phyloP scores from a whole-genome alignment of 2,113 vertebrate species.

The Elanoides forficatus region DNA sequence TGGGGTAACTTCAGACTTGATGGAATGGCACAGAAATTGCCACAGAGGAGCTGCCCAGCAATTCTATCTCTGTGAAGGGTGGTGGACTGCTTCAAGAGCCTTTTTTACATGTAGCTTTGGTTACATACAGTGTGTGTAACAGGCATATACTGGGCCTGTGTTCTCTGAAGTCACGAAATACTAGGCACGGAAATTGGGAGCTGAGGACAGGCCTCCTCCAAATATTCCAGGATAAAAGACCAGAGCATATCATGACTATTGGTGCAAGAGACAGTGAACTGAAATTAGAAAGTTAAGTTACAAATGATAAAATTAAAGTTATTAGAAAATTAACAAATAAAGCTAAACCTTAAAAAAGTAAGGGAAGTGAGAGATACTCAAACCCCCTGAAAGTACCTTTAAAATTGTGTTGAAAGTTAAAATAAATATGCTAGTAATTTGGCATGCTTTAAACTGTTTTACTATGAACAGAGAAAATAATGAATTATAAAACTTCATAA shows the following conservation, averaged over 20 bases:
- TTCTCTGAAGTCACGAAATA: background rate
- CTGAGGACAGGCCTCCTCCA: background rate
- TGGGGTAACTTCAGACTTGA: background rate
- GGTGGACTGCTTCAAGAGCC: background rate
- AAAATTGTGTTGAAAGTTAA: background rate
- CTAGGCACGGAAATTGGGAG: background rate
- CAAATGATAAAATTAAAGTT: background rate
- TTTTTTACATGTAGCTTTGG: background rate
- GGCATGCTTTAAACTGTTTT: background rate
- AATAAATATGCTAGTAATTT: background rate
- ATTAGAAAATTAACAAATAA: background rate
- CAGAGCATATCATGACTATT: background rate
- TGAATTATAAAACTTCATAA: background rate
- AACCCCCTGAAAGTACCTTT: background rate
- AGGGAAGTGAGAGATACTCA: background rate
- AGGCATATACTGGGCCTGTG: background rate
- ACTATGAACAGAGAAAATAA: slow-evolving; percentile 10
- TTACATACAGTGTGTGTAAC: background rate
- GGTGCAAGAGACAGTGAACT: background rate
- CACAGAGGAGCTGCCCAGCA: background rate
- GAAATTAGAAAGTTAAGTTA: background rate
- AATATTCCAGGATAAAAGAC: background rate
- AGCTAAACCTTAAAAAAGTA: background rate
- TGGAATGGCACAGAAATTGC: background rate
- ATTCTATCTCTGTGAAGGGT: background rate